Percentiles rank a stretch among this genome's conserved stretches.
phyloP scores from a whole-genome alignment of 1,140 invertebrate species.

The Pogonomyrmex barbatus region DNA sequence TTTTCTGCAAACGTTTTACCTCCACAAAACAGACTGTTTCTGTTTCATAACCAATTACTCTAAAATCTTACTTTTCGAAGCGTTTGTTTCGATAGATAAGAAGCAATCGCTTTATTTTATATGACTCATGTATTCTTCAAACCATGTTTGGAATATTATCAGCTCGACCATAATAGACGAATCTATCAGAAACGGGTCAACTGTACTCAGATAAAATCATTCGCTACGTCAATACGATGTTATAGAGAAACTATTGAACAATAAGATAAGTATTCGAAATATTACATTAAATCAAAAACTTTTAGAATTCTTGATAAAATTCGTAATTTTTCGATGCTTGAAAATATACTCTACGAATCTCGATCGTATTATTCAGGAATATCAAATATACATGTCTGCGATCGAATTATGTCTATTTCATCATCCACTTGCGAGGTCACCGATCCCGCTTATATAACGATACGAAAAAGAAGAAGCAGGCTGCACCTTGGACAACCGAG shows the following conservation, averaged over 20 bases:
- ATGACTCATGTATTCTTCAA: neutral
- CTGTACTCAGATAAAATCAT: neutral
- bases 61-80: neutral
- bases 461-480: neutral
- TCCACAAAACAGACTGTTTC: neutral
- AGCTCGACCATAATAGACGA: neutral
- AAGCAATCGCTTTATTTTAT: constrained; percentile 5
- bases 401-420: constrained; percentile 37
- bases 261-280: neutral
- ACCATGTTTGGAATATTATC: constrained; percentile 6
- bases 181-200: constrained; percentile 2
- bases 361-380: neutral
- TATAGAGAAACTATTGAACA: neutral
- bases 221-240: neutral
- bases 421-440: constrained; percentile 29
- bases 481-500: constrained; percentile 14
- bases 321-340: too few relatives aligned
- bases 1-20: neutral
- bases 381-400: neutral
- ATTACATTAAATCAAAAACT: neutral
- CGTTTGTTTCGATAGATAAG: constrained; percentile 8
- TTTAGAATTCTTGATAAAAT: neutral
- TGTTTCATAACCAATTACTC: neutral
- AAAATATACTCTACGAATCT: neutral
- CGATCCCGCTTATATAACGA: constrained; percentile 31